These are phyloP conservation scores for Monopterus albus DNA, from an alignment of 2,113 vertebrate genomes.

Conservation along the genomic window DNA sequence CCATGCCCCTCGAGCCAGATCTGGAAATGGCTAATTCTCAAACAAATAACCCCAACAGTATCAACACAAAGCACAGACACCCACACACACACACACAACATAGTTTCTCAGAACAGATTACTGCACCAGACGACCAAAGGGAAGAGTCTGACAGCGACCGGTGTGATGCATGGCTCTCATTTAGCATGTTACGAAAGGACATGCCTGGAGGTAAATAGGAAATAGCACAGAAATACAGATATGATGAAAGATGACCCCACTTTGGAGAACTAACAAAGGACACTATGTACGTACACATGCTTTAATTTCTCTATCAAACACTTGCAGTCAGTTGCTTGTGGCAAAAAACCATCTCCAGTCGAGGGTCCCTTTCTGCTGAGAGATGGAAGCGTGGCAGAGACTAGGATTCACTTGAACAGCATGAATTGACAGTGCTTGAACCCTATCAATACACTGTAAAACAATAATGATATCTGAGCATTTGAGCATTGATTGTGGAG, in stretches of 20 bases:
- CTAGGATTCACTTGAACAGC: neutral
- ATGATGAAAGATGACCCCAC: constrained; percentile 44
- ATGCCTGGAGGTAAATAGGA: constrained; percentile 55
- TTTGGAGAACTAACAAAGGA: constrained; percentile 30
- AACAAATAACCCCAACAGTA: neutral
- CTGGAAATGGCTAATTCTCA: constrained; percentile 43
- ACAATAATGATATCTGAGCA: constrained; percentile 17
- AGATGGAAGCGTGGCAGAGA: neutral
- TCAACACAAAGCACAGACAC: neutral
- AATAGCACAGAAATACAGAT: constrained; percentile 32
- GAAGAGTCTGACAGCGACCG: constrained; percentile 29
- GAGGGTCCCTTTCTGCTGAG: constrained; percentile 3
- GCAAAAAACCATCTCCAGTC: constrained; percentile 17
- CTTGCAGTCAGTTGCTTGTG: constrained; percentile 22
- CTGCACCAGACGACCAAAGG: constrained; percentile 22
- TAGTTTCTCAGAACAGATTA: constrained; percentile 31
- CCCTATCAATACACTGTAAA: constrained; percentile 20
- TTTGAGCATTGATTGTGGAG: neutral
- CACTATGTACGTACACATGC: neutral
- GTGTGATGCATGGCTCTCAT: constrained; percentile 57
- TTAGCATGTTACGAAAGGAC: constrained; percentile 49
- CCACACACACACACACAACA: constrained; percentile 23
- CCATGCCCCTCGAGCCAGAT: constrained; percentile 30
- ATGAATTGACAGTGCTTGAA: constrained; percentile 20
- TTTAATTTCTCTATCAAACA: constrained; percentile 53